These are phyloP conservation scores for Phaethon lepturus DNA, from an alignment of 2,113 vertebrate species.

Conservation along the genomic window DNA sequence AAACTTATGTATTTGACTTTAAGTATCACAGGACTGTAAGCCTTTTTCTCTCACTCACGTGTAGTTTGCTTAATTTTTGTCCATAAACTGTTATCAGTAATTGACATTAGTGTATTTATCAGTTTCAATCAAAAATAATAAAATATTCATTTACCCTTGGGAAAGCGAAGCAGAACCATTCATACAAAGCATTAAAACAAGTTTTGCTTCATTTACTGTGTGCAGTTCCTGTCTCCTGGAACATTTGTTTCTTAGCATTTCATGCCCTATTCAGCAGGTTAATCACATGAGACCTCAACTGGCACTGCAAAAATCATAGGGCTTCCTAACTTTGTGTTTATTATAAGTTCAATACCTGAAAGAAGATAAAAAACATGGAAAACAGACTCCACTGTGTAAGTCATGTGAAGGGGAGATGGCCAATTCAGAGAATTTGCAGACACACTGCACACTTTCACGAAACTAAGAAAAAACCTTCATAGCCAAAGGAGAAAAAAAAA, in stretches of 20 bases:
- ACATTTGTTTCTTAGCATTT: constrained; percentile 30
- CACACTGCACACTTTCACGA: background rate
- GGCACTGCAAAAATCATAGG: background rate
- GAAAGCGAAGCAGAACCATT: background rate
- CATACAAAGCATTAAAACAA: background rate
- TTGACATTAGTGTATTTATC: background rate
- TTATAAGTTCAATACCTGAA: background rate
- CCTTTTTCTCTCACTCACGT: background rate
- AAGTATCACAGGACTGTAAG: background rate
- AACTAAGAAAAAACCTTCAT: background rate
- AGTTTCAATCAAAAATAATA: background rate
- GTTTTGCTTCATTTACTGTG: constrained; percentile 1
- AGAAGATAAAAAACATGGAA: background rate
- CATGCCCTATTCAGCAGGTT: background rate
- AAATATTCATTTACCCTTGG: background rate
- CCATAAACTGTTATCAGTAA: background rate
- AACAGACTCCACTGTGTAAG: background rate
- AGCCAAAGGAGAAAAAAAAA: background rate
- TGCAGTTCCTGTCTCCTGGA: constrained; percentile 2
- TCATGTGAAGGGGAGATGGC: background rate
- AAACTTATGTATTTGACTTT: background rate
- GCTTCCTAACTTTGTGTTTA: background rate
- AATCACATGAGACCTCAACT: background rate
- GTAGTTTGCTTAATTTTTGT: background rate
- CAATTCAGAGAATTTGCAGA: background rate